phyloP scores from a whole-genome alignment of 2,888 invertebrate genomes.

The Xestia c-nigrum region DNA sequence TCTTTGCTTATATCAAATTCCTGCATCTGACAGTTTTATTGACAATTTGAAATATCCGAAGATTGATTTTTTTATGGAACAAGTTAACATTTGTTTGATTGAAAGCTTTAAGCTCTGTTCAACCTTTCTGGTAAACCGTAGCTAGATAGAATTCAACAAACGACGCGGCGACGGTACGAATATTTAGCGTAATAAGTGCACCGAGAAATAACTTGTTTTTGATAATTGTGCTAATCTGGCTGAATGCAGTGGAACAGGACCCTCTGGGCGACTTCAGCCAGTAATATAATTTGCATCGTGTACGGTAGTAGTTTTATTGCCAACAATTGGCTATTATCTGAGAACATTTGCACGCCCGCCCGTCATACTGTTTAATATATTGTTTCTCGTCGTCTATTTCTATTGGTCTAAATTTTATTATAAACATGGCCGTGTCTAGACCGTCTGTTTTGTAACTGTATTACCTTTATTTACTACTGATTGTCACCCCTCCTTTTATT shows the following conservation, averaged over 20 bases:
- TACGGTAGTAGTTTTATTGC: slow-evolving; percentile 83
- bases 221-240: slow-evolving; percentile 76
- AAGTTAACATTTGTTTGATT: neutral
- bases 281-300: slow-evolving; percentile 84
- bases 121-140: neutral
- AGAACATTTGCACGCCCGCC: slow-evolving; percentile 80
- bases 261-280: slow-evolving; percentile 69
- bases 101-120: slow-evolving; percentile 6
- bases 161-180: slow-evolving; percentile 17
- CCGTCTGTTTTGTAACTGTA: neutral
- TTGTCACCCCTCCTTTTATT: slow-evolving; percentile 11
- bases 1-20: slow-evolving; percentile 53
- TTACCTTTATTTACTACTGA: slow-evolving; percentile 21
- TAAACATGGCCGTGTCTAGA: slow-evolving; percentile 18
- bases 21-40: slow-evolving; percentile 46
- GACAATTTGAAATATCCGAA: slow-evolving; percentile 32
- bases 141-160: slow-evolving; percentile 1
- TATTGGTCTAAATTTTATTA: slow-evolving; percentile 51
- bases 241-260: slow-evolving; percentile 70
- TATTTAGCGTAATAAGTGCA: slow-evolving; percentile 40
- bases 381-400: slow-evolving; percentile 70
- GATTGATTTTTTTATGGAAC: slow-evolving; percentile 27
- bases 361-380: slow-evolving; percentile 79
- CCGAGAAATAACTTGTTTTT: slow-evolving; percentile 72
- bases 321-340: slow-evolving; percentile 82